Percentiles rank a stretch among this genome's conserved stretches.
These are phyloP conservation scores for Cyrtonyx montezumae DNA, from an alignment of 2,113 vertebrate species.

Conservation along the genomic window DNA sequence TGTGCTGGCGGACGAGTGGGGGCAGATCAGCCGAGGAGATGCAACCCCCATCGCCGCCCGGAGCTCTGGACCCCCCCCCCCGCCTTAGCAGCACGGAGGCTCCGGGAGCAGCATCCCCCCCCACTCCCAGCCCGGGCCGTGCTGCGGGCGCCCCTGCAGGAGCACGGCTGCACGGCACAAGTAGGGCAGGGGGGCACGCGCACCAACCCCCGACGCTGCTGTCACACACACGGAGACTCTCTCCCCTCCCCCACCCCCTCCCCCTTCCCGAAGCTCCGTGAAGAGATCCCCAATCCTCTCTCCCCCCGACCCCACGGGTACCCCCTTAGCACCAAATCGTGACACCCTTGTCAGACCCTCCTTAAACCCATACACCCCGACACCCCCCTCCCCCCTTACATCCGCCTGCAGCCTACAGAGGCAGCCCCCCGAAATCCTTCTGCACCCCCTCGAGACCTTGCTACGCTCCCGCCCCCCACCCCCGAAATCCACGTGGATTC, in stretches of 20 bases:
- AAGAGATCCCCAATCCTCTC: no score
- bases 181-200: not conserved
- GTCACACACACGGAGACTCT: not conserved
- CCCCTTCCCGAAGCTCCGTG: no score
- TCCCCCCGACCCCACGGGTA: no score
- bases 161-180: not conserved
- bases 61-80: not conserved
- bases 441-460: not conserved
- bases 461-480: not conserved
- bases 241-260: no score
- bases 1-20: not conserved
- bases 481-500: no score
- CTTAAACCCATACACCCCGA: no score
- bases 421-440: no score
- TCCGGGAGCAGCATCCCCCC: not conserved
- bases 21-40: not conserved
- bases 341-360: no score
- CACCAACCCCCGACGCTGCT: no score
- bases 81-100: rapidly evolving
- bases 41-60: not conserved
- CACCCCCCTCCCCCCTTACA: no score
- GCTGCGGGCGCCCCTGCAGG: not conserved
- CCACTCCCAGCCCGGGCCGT: not conserved
- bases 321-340: no score
- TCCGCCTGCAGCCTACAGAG: not conserved